Percentiles rank a stretch among this genome's conserved stretches.
Conservation (phyloP, 2,113 vertebrate genomes). For the Lampris megalopsis region DNA sequence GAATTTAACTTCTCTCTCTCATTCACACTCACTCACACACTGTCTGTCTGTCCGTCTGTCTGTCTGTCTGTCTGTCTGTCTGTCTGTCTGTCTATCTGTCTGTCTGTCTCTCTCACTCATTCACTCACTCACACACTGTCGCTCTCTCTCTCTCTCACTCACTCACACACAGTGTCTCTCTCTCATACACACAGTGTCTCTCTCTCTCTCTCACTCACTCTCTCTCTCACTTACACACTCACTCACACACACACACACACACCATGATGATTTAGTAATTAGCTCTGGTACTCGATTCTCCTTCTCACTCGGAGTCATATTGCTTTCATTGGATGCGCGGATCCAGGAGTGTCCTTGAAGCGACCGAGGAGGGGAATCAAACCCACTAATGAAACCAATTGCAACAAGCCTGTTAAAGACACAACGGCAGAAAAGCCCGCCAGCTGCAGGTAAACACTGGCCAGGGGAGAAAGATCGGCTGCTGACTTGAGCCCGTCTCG, state of each 20-base stretch:
- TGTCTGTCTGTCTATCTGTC: no score
- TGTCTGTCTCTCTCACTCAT: no score
- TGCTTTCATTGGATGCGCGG: background rate
- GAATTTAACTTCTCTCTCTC: no score
- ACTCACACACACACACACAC: background rate
- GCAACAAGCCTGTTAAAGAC: constrained; percentile 11
- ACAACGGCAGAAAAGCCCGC: background rate
- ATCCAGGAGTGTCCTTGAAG: constrained; percentile 14
- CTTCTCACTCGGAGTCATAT: no score
- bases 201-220: background rate
- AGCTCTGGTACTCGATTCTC: background rate
- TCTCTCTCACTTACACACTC: background rate
- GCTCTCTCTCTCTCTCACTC: no score
- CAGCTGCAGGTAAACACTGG: background rate
- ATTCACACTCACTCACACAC: no score
- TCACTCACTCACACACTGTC: background rate
- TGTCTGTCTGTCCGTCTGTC: no score
- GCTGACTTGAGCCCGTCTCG: background rate
- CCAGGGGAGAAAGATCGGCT: background rate
- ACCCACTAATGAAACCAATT: background rate
- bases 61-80: no score
- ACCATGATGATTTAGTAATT: background rate
- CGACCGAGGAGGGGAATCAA: background rate
- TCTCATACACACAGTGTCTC: background rate
- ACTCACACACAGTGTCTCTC: background rate